Evolutionary conservation across 2,797 vertebrate species (phyloP), one percentile per base, ranked within the genome.

Genomic region (Lacerta agilis): DNA sequence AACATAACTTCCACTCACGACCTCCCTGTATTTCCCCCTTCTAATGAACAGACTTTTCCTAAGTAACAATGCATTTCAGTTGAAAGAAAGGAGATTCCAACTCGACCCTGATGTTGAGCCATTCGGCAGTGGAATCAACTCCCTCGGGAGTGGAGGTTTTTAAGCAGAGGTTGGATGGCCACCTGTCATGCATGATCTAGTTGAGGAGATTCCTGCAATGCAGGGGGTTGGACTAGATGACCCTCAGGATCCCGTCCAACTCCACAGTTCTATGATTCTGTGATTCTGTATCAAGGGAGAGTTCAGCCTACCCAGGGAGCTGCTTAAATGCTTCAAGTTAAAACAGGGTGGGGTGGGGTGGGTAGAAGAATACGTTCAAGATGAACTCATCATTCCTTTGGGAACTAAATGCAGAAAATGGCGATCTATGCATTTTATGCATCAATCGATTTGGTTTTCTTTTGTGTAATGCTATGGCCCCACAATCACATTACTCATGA

Each of bases 1-100:
- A 3, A 10, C 0, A 2, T 8, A 83, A 8, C 15, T 0, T 0
- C 10, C 43, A 29, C 71, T 88, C 29, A 20, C 49, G n/a, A 27
- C 67, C 77, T 83, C 69, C 83, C 55, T 73, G 73, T 25, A 36
- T n/a, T 67, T 79, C 38, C 58, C 27, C 1, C 38, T 72, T 72
- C 72, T 55, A 82, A 89, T 33, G 73, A 71, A 58, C 85, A 82
- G 64, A 58, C 33, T 78, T 78, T 71, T 33, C 2, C 67, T 77
- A 49, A 83, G 43, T 33, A 49, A 49, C 49, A 49, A 49, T 49
- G 49, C 3, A 15, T 49, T 49, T 49, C 49, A 49, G 49, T 49
- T 49, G 49, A 49, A 49, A 49, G 11, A 15, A 15, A 15, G 3
- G 49, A 49, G 49, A 15, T 49, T 49, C 3, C 49, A 49, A 49